Evolutionary conservation across 2,888 invertebrate genomes (phyloP).

Genomic region (Trichogramma dendrolimi): DNA sequence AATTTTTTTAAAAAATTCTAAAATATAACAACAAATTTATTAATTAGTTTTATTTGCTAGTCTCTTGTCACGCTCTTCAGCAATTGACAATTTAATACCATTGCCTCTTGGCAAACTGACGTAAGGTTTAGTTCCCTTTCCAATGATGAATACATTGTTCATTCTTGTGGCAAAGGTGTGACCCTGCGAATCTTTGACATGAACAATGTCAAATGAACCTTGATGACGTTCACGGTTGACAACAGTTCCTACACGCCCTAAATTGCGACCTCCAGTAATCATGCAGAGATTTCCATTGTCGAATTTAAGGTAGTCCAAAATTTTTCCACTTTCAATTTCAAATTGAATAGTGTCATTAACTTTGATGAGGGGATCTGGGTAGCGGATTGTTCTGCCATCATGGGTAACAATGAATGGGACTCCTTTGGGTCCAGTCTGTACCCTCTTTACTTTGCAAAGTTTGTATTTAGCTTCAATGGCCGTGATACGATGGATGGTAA

Average conservation of each 20-base stretch:
- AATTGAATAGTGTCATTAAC: slow-evolving; percentile 94
- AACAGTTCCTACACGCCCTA: slow-evolving; percentile 97
- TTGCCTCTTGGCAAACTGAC: slow-evolving; percentile 96
- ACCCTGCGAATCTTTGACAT: slow-evolving; percentile 94
- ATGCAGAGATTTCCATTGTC: slow-evolving; percentile 97
- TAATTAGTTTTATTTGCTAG: slow-evolving; percentile 66
- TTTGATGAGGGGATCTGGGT: slow-evolving; percentile 96
- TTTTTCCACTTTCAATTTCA: slow-evolving; percentile 89
- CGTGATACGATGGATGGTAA: slow-evolving; percentile 94
- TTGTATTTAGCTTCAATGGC: slow-evolving; percentile 98
- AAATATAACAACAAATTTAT: not conserved
- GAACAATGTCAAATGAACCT: slow-evolving; percentile 98
- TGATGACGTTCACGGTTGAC: slow-evolving; percentile 97
- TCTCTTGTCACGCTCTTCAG: slow-evolving; percentile 98
- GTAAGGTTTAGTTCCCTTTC: slow-evolving; percentile 95
- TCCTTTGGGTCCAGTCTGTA: slow-evolving; percentile 88
- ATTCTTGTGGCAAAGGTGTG: slow-evolving; percentile 97
- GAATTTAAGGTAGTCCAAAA: slow-evolving; percentile 97
- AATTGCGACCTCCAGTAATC: slow-evolving; percentile 99
- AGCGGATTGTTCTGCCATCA: slow-evolving; percentile 96
- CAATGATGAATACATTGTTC: slow-evolving; percentile 98
- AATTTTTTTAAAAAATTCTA: slow-evolving; percentile 26
- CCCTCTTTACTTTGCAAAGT: slow-evolving; percentile 89
- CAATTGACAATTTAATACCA: slow-evolving; percentile 94
- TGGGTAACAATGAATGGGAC: slow-evolving; percentile 95